A percentile compares a stretch with the other conserved stretches of the same genome.
These are phyloP conservation scores for Strongylocentrotus purpuratus DNA, from an alignment of 35 echinoderm and acorn worm genomes.

Conservation along the genomic window DNA sequence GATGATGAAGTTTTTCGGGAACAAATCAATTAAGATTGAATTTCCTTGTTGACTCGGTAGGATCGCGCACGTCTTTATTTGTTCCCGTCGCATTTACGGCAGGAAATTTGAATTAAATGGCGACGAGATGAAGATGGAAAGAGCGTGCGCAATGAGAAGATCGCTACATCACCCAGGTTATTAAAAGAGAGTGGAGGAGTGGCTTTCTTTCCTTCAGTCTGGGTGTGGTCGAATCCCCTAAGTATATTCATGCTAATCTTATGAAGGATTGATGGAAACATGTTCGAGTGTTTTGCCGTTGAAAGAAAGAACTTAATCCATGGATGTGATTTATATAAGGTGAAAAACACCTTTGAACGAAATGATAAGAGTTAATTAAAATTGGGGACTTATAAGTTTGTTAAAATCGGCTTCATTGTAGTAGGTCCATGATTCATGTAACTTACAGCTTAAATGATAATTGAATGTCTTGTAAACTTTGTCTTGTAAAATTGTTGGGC, in stretches of 20 bases:
- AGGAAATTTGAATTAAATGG: constrained; percentile 19
- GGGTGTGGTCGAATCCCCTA: neutral
- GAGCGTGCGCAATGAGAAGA: neutral
- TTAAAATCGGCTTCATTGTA: too few relatives aligned
- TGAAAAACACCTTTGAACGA: too few relatives aligned
- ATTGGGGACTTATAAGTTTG: too few relatives aligned
- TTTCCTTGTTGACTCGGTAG: neutral
- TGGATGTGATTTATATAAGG: too few relatives aligned
- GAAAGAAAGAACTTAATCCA: too few relatives aligned
- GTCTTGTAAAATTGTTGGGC: too few relatives aligned
- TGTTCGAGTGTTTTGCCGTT: too few relatives aligned
- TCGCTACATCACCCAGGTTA: constrained; percentile 4
- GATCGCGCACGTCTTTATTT: neutral
- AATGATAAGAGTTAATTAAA: too few relatives aligned
- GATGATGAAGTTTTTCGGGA: constrained; percentile 29
- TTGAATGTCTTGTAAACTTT: too few relatives aligned
- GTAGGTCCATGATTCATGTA: too few relatives aligned
- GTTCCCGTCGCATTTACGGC: constrained; percentile 6
- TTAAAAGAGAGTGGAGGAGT: neutral
- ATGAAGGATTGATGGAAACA: too few relatives aligned
- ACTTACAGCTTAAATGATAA: too few relatives aligned
- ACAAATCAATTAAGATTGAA: constrained; percentile 19
- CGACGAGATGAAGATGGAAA: neutral
- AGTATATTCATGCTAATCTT: neutral
- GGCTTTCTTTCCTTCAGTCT: neutral